Evolutionary conservation across 2,113 vertebrate genomes (phyloP).

Genomic region (Protobothrops mucrosquamatus): DNA sequence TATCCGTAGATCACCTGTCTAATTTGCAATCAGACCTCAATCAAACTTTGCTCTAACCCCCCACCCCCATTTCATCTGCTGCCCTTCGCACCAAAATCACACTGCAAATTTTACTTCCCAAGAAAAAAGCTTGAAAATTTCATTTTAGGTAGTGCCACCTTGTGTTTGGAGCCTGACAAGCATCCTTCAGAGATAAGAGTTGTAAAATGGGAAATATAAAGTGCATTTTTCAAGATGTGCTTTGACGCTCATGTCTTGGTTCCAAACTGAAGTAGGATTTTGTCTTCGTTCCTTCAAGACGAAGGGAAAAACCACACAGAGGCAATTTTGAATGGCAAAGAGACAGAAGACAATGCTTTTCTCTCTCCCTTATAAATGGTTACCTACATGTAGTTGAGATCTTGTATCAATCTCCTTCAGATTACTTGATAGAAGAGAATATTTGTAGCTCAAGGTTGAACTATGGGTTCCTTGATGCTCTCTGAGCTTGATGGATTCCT

Average conservation of each 20-base stretch:
- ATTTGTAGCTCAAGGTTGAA: neutral
- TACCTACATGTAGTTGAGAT: neutral
- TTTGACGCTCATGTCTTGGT: neutral
- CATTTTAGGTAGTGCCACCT: conserved; percentile 8
- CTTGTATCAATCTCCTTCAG: neutral
- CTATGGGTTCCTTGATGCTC: neutral
- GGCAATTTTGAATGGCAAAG: neutral
- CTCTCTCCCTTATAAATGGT: neutral
- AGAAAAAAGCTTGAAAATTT: neutral
- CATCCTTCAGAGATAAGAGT: neutral
- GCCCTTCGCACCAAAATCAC: neutral
- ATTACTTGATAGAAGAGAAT: neutral
- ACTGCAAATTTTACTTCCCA: neutral
- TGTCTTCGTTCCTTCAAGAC: neutral
- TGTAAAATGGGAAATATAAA: neutral
- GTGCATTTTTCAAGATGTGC: neutral
- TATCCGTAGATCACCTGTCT: neutral
- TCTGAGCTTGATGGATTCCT: neutral
- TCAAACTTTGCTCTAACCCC: neutral
- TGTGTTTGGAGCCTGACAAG: neutral
- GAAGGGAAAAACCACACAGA: neutral
- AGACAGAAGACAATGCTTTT: too few relatives aligned
- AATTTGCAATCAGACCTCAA: neutral
- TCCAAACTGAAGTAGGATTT: neutral
- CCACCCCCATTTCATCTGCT: neutral